Conservation (phyloP, 2,113 vertebrate species). For the Macroglossus sobrinus region DNA sequence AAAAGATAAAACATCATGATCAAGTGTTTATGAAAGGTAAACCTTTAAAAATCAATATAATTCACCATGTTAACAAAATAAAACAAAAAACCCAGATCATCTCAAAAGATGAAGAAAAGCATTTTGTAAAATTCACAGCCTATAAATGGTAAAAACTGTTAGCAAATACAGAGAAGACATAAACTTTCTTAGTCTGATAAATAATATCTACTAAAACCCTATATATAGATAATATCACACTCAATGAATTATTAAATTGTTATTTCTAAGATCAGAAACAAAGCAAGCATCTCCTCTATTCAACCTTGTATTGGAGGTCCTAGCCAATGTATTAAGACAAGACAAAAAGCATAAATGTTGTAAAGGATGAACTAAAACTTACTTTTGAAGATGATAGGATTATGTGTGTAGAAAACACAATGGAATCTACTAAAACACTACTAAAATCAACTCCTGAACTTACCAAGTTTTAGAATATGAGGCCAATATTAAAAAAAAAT, state of each 20-base stretch:
- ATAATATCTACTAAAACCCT: not conserved
- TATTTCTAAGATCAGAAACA: conserved; percentile 28
- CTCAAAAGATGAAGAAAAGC: not conserved
- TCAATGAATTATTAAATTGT: conserved; percentile 3
- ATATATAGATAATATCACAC: not conserved
- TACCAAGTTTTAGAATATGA: not conserved
- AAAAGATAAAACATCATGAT: not conserved
- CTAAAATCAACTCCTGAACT: not conserved
- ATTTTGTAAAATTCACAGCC: not conserved
- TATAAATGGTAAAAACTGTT: not conserved
- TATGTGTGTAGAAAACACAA: not conserved
- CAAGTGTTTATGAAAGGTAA: not conserved
- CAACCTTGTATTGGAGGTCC: not conserved
- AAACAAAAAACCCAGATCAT: not conserved
- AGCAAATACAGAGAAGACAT: not conserved
- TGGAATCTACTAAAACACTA: not conserved
- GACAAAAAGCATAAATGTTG: not conserved
- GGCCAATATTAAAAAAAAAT: not conserved
- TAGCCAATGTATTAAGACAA: not conserved
- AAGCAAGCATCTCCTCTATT: not conserved
- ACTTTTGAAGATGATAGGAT: not conserved
- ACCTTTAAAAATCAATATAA: not conserved
- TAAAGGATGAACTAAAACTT: not conserved
- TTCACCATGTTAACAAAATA: not conserved
- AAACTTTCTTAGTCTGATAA: not conserved